These are phyloP conservation scores for Spinibarbus caldwelli DNA, from an alignment of 2,797 vertebrate genomes.

Conservation along the genomic window DNA sequence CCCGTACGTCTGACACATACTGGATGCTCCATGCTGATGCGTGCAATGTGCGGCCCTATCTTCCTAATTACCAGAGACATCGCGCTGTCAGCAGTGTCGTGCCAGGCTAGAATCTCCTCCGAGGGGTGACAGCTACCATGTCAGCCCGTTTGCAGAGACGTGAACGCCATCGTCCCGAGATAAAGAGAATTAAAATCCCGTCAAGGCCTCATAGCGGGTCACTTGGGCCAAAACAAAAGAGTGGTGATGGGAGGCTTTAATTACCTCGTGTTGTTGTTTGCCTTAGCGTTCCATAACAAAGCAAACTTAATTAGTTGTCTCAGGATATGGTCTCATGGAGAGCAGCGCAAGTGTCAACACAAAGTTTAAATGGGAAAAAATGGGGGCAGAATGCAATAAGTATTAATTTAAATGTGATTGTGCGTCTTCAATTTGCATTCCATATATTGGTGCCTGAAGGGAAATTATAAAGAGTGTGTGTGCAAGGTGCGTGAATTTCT, in stretches of 20 bases:
- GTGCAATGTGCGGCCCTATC: slow-evolving; percentile 35
- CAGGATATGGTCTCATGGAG: slow-evolving; percentile 68
- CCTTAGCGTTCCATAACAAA: slow-evolving; percentile 59
- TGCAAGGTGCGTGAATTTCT: slow-evolving; percentile 53
- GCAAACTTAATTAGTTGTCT: slow-evolving; percentile 72
- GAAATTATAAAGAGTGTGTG: slow-evolving; percentile 61
- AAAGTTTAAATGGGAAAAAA: slow-evolving; percentile 42
- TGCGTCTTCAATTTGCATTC: slow-evolving; percentile 71
- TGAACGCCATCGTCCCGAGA: slow-evolving; percentile 36
- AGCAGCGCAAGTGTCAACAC: slow-evolving; percentile 69
- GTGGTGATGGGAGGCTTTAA: slow-evolving; percentile 52
- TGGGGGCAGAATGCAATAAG: slow-evolving; percentile 43
- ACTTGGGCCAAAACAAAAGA: slow-evolving; percentile 57
- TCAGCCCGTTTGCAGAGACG: slow-evolving; percentile 55
- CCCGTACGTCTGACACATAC: slow-evolving; percentile 25
- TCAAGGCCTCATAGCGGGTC: slow-evolving; percentile 57
- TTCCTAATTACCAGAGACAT: slow-evolving; percentile 62
- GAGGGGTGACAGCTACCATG: slow-evolving; percentile 57
- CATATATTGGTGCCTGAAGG: slow-evolving; percentile 45
- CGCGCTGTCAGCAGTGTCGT: slow-evolving; percentile 60
- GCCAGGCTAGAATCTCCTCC: slow-evolving; percentile 55
- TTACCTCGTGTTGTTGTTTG: slow-evolving; percentile 62
- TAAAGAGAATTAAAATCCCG: slow-evolving; percentile 62
- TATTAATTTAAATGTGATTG: slow-evolving; percentile 74
- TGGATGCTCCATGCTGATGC: slow-evolving; percentile 49